phyloP scores from a whole-genome alignment of 37 sponge, comb jelly and placozoan genomes.

The Geodia barretti region DNA sequence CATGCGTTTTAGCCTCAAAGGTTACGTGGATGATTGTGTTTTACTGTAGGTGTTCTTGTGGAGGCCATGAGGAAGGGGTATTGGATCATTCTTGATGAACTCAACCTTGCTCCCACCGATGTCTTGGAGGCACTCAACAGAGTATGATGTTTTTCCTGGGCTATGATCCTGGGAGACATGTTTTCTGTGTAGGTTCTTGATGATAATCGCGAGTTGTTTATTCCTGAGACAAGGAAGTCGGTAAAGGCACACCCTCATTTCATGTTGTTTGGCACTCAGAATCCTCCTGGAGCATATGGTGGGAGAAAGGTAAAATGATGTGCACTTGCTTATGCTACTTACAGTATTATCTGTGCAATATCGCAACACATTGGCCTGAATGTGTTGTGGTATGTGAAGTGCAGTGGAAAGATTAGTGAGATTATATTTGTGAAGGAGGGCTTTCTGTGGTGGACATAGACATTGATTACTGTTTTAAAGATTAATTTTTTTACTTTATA shows the following conservation, averaged over 20 bases:
- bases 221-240: constrained; percentile 88
- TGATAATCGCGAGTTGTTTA: constrained; percentile 97
- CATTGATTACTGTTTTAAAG: too few species aligned
- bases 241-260: constrained; percentile 94
- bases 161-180: background rate
- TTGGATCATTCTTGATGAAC: constrained; percentile 98
- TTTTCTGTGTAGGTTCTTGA: constrained; percentile 80
- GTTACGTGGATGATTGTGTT: background rate
- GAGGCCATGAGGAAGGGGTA: constrained; percentile 95
- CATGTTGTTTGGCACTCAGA: constrained; percentile 97
- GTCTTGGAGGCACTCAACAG: constrained; percentile 98
- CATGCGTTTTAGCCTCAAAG: background rate
- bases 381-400: too few species aligned
- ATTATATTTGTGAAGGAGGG: too few species aligned
- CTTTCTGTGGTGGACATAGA: too few species aligned
- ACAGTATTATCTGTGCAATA: too few species aligned
- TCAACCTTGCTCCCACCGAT: constrained; percentile 98
- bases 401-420: too few species aligned
- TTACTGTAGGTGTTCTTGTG: constrained; percentile 86
- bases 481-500: background rate
- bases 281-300: constrained; percentile 94
- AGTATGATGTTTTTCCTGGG: constrained; percentile 30
- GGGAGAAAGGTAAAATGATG: constrained; percentile 78
- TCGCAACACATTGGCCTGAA: too few species aligned
- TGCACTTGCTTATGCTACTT: background rate